Percentiles rank a stretch among this genome's conserved stretches.
These are phyloP conservation scores for Rattus norvegicus DNA, from an alignment of 2,113 vertebrate species.

Conservation along the genomic window GRCr8 NC_086029.1:63617001-63617500, in stretches of 20 bases:
- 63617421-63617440: not conserved
- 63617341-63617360: not conserved
- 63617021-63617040: slow-evolving; percentile 10
- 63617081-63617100: not conserved
- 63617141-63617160: slow-evolving; percentile 40
- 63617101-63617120: not conserved
- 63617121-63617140: slow-evolving; percentile 26
- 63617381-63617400: not conserved
- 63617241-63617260: slow-evolving; percentile 51
- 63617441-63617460: too few species aligned
- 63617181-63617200: slow-evolving; percentile 15
- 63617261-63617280: slow-evolving; percentile 48
- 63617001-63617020: not conserved
- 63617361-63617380: rapidly evolving
- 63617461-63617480: not conserved
- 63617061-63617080: not conserved
- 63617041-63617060: not conserved
- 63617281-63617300: not conserved
- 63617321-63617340: slow-evolving; percentile 9
- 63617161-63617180: slow-evolving; percentile 25
- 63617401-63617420: too few species aligned
- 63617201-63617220: slow-evolving; percentile 54
- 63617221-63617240: not conserved
- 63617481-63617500: not conserved
- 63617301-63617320: not conserved